Percentiles rank a stretch among this genome's conserved stretches.
These are phyloP conservation scores for Lasioglossum malachurum DNA, from an alignment of 2,888 invertebrate species.

Conservation along the genomic window DNA sequence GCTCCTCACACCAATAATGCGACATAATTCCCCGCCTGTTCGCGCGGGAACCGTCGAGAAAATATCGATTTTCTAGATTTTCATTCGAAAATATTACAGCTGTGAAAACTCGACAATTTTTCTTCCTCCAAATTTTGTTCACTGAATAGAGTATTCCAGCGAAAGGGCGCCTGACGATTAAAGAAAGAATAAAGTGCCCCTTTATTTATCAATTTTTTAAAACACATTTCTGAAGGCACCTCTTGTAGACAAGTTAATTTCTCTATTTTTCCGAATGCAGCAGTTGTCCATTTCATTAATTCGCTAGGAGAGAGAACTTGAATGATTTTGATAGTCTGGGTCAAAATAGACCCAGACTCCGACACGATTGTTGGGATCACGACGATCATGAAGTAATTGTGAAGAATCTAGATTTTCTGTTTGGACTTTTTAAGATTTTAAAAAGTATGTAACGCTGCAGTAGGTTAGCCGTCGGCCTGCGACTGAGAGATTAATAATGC, in stretches of 20 bases:
- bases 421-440: neutral
- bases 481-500: neutral
- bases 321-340: neutral
- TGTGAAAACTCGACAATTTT: neutral
- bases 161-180: neutral
- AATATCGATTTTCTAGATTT: conserved; percentile 7
- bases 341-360: neutral
- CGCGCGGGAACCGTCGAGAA: neutral
- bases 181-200: neutral
- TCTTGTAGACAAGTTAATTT: neutral
- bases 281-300: neutral
- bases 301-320: neutral
- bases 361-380: neutral
- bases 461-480: conserved; percentile 36
- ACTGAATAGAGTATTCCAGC: neutral
- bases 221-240: neutral
- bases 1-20: conserved; percentile 10
- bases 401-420: neutral
- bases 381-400: neutral
- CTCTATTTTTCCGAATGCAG: neutral
- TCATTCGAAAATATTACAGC: neutral
- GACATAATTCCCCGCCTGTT: conserved; percentile 29
- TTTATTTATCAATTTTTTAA: neutral
- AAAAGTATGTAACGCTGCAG: neutral
- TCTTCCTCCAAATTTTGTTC: neutral